Evolutionary conservation across 2,888 invertebrate genomes (phyloP), one percentile per base, ranked within the genome.

Genomic region (Tenthredo amoena): DNA sequence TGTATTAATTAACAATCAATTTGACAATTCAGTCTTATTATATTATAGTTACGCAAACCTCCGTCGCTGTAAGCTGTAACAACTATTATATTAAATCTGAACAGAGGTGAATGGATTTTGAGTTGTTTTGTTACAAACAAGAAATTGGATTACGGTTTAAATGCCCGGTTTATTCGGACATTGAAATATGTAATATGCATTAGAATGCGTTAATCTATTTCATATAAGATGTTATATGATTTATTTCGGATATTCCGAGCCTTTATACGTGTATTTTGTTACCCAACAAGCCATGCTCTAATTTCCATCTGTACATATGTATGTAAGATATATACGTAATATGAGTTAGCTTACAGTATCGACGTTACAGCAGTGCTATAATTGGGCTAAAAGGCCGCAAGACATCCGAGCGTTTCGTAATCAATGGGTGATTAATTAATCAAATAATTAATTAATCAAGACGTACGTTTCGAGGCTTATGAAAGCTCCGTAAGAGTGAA

Each of bases 1-100:
- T 10, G n/a, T 26, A 43, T 47, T 47, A 76, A 76, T 47, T 76
- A 47, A 40, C 47, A 76, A 76, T 76, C 26, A 47, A 47, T 76
- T 76, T 15, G 43, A 47, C 43, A 47, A 76, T 76, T 47, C 9
- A 15, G 26, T n/a, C 21, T 21, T 12, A 47, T 21, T 7, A 76
- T 47, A 21, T 43, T 6, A 21, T 47, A 21, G 26, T 47, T 74
- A 74, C 40, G 47, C 47, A 43, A n/a, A 21, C 47, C 12, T 43
- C 7, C 37, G n/a, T n/a, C n/a, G 37, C 37, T 10, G 37, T 26
- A 26, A 40, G 37, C 37, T 10, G 37, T 26, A 26, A 40, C 12
- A 26, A 76, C 21, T 21, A 15, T 43, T 40, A 76, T 47, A 76
- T 76, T 47, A 76, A 76, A 47, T 76, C n/a, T 18, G 3, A 43